These are phyloP conservation scores for Chelon labrosus DNA, from an alignment of 2,797 vertebrate species.

Conservation along the genomic window DNA sequence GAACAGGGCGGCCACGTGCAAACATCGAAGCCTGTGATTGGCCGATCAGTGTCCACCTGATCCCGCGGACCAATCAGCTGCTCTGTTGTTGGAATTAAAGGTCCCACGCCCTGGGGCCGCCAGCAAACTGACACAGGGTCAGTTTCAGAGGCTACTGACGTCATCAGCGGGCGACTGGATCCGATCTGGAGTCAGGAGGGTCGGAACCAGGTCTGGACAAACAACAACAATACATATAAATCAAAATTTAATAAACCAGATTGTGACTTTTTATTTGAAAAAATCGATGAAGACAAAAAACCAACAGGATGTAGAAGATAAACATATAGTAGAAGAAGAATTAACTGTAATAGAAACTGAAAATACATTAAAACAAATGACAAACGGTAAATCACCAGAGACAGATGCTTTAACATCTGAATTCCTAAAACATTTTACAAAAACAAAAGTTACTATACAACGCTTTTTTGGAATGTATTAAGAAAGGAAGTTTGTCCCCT, in stretches of 20 bases:
- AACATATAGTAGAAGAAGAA: not conserved
- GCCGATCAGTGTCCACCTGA: not conserved
- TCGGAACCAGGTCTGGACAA: too few relatives aligned
- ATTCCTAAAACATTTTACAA: too few relatives aligned
- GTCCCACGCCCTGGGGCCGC: constrained; percentile 21
- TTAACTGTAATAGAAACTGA: not conserved
- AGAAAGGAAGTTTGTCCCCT: not conserved
- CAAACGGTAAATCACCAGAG: not conserved
- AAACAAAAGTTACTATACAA: too few relatives aligned
- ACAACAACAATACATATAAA: too few relatives aligned
- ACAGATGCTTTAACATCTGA: too few relatives aligned
- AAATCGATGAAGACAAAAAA: not conserved
- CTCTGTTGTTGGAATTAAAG: constrained; percentile 16
- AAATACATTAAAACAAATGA: not conserved
- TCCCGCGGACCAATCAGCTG: constrained; percentile 45
- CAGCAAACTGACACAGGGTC: not conserved
- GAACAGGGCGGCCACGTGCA: not conserved
- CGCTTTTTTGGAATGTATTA: too few relatives aligned
- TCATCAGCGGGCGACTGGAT: too few relatives aligned
- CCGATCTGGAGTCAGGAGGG: too few relatives aligned
- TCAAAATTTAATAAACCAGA: too few relatives aligned
- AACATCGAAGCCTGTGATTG: constrained; percentile 48
- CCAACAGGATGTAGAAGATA: not conserved
- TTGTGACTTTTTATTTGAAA: not conserved
- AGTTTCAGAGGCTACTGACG: not conserved